Conservation (phyloP, 1,140 invertebrate species). For the Drosophila nigrodunni region DNA sequence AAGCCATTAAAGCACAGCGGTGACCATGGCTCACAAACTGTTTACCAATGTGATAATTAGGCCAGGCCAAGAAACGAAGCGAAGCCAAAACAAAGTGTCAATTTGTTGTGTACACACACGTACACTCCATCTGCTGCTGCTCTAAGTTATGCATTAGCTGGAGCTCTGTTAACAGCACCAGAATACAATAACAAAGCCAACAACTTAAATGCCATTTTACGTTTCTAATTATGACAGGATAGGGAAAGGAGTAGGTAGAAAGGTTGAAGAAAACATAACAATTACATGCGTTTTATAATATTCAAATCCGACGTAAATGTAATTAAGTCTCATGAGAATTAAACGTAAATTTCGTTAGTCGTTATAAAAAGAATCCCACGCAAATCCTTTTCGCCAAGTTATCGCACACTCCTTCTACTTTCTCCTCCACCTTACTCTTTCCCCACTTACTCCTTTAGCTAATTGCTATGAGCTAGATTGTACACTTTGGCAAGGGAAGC, state of each 20-base stretch:
- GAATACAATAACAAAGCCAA: conserved; percentile 6
- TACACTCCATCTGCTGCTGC: too few relatives aligned
- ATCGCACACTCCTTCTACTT: background rate
- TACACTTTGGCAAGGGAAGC: background rate
- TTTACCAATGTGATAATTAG: conserved; percentile 77
- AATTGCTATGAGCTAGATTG: conserved; percentile 46
- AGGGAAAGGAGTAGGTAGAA: background rate
- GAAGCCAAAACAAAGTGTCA: conserved; percentile 55
- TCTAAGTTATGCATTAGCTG: conserved; percentile 7
- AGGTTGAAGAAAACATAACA: conserved; percentile 21
- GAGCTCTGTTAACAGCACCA: conserved; percentile 15
- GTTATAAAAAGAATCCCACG: conserved; percentile 35
- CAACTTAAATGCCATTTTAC: conserved; percentile 56
- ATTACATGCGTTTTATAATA: conserved; percentile 72
- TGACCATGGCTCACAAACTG: conserved; percentile 49
- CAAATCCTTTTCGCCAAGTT: conserved; percentile 58
- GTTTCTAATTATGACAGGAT: conserved; percentile 61
- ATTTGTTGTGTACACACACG: conserved; percentile 54
- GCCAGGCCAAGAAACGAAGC: conserved; percentile 40
- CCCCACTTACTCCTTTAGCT: conserved; percentile 22
- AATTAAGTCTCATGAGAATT: conserved; percentile 81
- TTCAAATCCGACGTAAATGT: conserved; percentile 78
- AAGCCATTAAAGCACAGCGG: conserved; percentile 63
- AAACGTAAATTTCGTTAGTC: conserved; percentile 70
- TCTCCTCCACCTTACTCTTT: conserved; percentile 1